A percentile compares a stretch with the other conserved stretches of the same genome.
phyloP scores from a whole-genome alignment of 2,797 vertebrate species.

The Silurus aristotelis region DNA sequence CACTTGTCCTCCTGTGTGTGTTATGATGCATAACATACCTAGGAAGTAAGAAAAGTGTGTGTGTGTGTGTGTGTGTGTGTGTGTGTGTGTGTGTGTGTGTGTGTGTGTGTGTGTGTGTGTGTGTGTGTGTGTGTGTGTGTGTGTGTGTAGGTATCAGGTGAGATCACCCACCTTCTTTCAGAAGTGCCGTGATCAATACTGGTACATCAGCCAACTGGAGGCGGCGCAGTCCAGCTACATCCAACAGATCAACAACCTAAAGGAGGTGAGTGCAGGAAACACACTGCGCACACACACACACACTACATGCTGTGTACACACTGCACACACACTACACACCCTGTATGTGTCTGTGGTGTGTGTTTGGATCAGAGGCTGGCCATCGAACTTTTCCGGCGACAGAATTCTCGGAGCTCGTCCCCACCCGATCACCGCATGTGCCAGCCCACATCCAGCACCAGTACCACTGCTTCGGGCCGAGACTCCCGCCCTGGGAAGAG shows the following conservation, averaged over 20 bases:
- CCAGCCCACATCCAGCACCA: slow-evolving; percentile 38
- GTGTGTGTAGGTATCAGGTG: slow-evolving; percentile 86
- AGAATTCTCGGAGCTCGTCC: slow-evolving; percentile 90
- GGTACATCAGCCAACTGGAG: slow-evolving; percentile 98
- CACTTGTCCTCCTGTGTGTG: neutral
- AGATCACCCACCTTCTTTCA: slow-evolving; percentile 98
- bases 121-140: neutral
- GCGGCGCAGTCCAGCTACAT: slow-evolving; percentile 91
- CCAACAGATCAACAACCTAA: slow-evolving; percentile 97
- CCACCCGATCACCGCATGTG: slow-evolving; percentile 86
- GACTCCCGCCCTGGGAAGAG: slow-evolving; percentile 78
- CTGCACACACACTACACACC: neutral
- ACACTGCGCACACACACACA: neutral
- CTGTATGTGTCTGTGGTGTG: neutral
- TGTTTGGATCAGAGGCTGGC: slow-evolving; percentile 82
- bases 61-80: slow-evolving; percentile 12
- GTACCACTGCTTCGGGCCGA: slow-evolving; percentile 74
- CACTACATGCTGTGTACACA: neutral
- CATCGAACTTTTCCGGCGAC: slow-evolving; percentile 91
- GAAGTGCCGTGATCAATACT: slow-evolving; percentile 96
- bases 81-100: neutral
- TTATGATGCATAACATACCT: neutral
- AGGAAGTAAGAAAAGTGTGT: neutral
- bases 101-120: neutral
- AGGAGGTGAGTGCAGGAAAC: slow-evolving; percentile 79